Evolutionary conservation across 2,113 vertebrate genomes (phyloP).

Genomic region (Proterorhinus semilunaris): DNA sequence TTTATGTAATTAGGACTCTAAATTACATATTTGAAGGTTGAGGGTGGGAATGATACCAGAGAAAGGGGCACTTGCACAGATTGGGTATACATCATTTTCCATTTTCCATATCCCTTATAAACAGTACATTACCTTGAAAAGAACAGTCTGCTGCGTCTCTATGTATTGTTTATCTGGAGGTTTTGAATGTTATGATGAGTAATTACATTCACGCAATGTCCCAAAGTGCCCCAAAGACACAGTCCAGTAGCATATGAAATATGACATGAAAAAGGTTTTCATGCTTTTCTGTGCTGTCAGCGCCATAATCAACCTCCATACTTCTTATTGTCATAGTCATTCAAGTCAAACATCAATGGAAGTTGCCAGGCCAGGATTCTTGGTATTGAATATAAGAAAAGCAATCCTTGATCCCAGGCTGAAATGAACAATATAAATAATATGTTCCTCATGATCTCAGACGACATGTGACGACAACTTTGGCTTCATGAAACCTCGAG

Average conservation of each 20-base stretch:
- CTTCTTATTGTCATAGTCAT: not conserved
- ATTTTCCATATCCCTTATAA: slow-evolving; percentile 16
- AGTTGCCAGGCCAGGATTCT: not conserved
- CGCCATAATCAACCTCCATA: not conserved
- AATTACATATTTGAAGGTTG: slow-evolving; percentile 27
- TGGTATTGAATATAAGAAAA: not conserved
- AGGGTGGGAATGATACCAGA: not conserved
- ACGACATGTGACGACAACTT: not conserved
- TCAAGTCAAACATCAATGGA: not conserved
- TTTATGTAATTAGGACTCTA: slow-evolving; percentile 45
- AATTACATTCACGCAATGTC: not conserved
- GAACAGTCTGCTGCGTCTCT: not conserved
- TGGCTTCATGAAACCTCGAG: slow-evolving; percentile 1
- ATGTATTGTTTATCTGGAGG: slow-evolving; percentile 5
- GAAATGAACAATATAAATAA: too few relatives aligned
- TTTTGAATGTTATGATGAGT: not conserved
- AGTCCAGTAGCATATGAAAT: not conserved
- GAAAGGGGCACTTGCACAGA: not conserved
- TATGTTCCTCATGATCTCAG: not conserved
- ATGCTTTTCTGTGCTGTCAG: too few relatives aligned
- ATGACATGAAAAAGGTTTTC: not conserved
- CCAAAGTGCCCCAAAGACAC: not conserved
- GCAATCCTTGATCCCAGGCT: too few relatives aligned
- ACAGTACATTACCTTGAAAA: not conserved
- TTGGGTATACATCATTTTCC: slow-evolving; percentile 2